Evolutionary conservation across 2,888 invertebrate species (phyloP).

Genomic region (Vannuccia rotundouncinata): DNA sequence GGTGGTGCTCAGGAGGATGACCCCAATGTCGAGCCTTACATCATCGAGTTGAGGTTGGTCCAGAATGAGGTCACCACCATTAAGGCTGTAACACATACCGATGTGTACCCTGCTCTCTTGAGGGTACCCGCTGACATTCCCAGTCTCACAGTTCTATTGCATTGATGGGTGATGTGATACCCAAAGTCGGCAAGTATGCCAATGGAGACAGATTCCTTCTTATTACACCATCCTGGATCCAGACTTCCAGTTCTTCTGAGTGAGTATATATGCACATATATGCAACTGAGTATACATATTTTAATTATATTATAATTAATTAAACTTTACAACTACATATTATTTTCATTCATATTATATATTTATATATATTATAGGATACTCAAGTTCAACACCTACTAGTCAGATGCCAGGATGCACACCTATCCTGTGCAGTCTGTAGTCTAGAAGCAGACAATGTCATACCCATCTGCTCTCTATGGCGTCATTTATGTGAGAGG

Average conservation of each 20-base stretch:
- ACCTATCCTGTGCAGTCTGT: background rate
- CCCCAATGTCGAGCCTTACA: background rate
- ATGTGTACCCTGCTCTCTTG: background rate
- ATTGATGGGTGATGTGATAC: background rate
- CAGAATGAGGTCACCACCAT: background rate
- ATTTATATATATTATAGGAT: slow-evolving; percentile 16
- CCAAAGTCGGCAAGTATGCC: background rate
- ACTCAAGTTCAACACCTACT: background rate
- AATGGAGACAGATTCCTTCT: background rate
- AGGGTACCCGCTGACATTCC: background rate
- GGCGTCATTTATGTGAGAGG: background rate
- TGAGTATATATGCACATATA: background rate
- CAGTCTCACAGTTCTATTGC: background rate
- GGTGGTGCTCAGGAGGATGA: background rate
- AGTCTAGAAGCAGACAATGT: background rate
- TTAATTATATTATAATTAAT: background rate
- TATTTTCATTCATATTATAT: background rate
- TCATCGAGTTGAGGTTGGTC: background rate
- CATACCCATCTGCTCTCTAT: background rate
- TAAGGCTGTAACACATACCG: background rate
- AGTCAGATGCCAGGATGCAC: background rate
- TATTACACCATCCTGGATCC: background rate
- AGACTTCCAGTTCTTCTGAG: slow-evolving; percentile 4
- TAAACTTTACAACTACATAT: background rate
- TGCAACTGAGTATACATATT: background rate